A percentile compares a stretch with the other conserved stretches of the same genome.
phyloP scores from a whole-genome alignment of 2,113 vertebrate genomes.

The Salvelinus namaycush region DNA sequence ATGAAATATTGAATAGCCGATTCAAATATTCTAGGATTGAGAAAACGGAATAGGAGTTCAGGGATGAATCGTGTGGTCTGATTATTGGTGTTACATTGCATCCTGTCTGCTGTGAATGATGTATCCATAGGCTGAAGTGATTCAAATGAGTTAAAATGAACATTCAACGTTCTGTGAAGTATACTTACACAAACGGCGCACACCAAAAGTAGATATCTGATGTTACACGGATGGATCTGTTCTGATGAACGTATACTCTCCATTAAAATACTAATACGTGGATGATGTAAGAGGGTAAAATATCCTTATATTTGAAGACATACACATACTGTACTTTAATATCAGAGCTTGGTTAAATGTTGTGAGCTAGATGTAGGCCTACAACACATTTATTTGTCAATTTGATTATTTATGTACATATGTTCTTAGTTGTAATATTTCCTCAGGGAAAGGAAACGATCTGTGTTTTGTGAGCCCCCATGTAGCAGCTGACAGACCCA shows the following conservation, averaged over 20 bases:
- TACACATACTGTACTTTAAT: neutral
- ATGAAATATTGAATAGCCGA: neutral
- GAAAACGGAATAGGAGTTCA: neutral
- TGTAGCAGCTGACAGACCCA: constrained; percentile 37
- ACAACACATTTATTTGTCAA: neutral
- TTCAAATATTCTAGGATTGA: neutral
- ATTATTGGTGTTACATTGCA: neutral
- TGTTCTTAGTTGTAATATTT: constrained; percentile 3
- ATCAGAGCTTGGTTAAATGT: neutral
- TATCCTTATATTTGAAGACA: neutral
- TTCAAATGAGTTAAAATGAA: no score
- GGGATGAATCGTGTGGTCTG: neutral
- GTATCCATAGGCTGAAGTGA: no score
- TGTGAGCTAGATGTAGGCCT: neutral
- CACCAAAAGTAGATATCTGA: no score
- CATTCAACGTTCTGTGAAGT: no score
- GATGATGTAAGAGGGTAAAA: neutral
- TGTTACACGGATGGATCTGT: no score
- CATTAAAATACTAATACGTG: no score
- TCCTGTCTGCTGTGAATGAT: neutral
- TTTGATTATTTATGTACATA: neutral
- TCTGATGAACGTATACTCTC: no score
- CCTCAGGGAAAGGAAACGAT: constrained; percentile 9
- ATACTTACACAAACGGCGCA: neutral
- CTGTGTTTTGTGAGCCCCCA: constrained; percentile 27